Conservation (phyloP, 1,140 invertebrate species). For the honey bee (Apis mellifera) region Amel_HAv3.1 CM009938.2:2807001-2807500, state of each 20-base stretch:
- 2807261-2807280: not conserved
- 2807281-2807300: not conserved
- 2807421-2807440: not conserved
- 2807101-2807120: slow-evolving; percentile 7
- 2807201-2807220: not conserved
- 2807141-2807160: not conserved
- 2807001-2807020: slow-evolving; percentile 71
- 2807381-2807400: not conserved
- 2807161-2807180: not conserved
- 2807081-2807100: not conserved
- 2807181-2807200: not conserved
- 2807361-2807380: not conserved
- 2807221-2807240: too few relatives aligned
- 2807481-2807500: not conserved
- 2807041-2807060: slow-evolving; percentile 68
- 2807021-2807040: slow-evolving; percentile 73
- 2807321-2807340: too few relatives aligned
- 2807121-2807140: not conserved
- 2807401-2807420: too few relatives aligned
- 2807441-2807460: not conserved
- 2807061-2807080: not conserved
- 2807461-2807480: not conserved
- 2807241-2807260: not conserved
- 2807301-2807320: not conserved
- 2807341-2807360: too few relatives aligned